These are phyloP conservation scores for Patagioenas fasciata DNA, from an alignment of 2,113 vertebrate genomes.

Conservation along the genomic window DNA sequence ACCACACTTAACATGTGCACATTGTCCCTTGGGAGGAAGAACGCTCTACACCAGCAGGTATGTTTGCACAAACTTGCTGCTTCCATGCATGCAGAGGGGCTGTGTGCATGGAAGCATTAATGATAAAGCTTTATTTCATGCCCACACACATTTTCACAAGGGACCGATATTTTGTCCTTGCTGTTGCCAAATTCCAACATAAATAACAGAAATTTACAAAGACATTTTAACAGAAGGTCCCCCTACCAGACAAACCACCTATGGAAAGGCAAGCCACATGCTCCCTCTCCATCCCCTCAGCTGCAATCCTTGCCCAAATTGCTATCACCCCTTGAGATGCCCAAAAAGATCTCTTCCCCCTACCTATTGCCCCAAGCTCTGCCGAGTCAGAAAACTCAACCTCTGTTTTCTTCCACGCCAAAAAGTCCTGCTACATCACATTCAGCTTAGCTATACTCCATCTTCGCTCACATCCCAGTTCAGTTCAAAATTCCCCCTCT, in stretches of 20 bases:
- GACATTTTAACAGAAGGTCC: not conserved
- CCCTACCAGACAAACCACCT: not conserved
- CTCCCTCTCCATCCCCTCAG: not conserved
- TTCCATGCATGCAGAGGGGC: not conserved
- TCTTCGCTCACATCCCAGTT: not conserved
- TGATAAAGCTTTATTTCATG: not conserved
- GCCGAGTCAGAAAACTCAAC: not conserved
- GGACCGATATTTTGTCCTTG: not conserved
- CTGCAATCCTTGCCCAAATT: not conserved
- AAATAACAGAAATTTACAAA: not conserved
- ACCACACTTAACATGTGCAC: not conserved
- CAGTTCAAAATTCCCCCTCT: not conserved
- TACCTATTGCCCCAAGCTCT: not conserved
- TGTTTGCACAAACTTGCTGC: not conserved
- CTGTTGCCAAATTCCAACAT: not conserved
- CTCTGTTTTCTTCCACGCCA: not conserved
- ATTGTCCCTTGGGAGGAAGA: not conserved
- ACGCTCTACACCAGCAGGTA: not conserved
- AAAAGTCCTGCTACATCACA: not conserved
- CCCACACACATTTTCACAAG: not conserved
- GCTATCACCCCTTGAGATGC: not conserved
- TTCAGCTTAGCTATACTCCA: not conserved
- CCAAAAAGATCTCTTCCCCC: not conserved
- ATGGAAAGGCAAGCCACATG: not conserved
- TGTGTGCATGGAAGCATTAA: not conserved